Conservation (phyloP, 2,888 invertebrate species). For the Epirrhoe tristata region DNA sequence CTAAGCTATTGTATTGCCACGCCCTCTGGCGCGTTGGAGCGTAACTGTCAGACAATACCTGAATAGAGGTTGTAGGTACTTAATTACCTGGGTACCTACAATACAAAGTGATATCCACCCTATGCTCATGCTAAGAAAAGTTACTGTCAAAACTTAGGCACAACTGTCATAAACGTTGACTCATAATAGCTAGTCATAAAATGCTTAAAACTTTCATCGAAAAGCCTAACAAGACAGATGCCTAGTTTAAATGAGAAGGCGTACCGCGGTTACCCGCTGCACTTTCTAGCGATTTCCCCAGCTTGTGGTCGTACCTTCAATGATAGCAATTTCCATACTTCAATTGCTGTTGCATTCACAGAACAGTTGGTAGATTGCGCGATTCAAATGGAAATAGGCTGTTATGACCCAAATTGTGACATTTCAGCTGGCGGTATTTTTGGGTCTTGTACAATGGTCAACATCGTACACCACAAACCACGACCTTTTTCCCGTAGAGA, state of each 20-base stretch:
- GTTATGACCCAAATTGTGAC: neutral
- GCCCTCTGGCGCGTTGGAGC: constrained; percentile 68
- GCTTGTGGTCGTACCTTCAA: constrained; percentile 56
- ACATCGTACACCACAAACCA: too few relatives aligned
- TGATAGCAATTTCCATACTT: constrained; percentile 50
- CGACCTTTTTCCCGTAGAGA: too few relatives aligned
- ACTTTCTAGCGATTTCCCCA: constrained; percentile 76
- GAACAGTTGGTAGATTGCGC: neutral
- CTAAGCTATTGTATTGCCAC: constrained; percentile 54
- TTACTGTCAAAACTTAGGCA: too few relatives aligned
- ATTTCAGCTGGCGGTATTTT: neutral
- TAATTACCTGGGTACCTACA: neutral
- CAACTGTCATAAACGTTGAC: too few relatives aligned
- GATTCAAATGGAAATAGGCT: neutral
- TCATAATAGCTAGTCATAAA: too few relatives aligned
- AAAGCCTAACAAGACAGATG: constrained; percentile 48
- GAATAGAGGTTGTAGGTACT: constrained; percentile 24
- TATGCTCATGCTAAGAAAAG: too few relatives aligned
- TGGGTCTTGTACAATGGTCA: neutral
- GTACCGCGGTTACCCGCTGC: constrained; percentile 67
- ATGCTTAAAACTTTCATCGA: neutral
- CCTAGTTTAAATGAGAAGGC: constrained; percentile 75
- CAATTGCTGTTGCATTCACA: constrained; percentile 40
- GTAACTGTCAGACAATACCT: constrained; percentile 59
- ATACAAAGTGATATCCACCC: too few relatives aligned